These are phyloP conservation scores for Drusus annulatus DNA, from an alignment of 1,140 invertebrate species.

Conservation along the genomic window DNA sequence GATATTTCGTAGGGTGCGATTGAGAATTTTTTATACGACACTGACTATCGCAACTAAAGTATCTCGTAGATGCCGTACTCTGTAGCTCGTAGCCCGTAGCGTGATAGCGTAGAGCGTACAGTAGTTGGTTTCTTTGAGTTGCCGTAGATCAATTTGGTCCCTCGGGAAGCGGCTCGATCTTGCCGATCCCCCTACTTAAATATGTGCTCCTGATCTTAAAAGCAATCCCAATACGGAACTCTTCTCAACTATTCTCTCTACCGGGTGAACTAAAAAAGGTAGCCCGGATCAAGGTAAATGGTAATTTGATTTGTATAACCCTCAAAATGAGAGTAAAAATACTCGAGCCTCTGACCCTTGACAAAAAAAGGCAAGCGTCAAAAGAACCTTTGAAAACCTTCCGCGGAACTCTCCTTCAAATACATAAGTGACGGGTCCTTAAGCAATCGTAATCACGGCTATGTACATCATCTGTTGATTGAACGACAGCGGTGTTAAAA, in stretches of 20 bases:
- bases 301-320: conserved; percentile 8
- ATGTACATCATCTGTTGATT: no score
- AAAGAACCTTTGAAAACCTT: no score
- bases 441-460: no score
- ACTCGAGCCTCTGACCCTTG: no score
- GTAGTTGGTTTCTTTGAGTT: background rate
- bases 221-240: conserved; percentile 22
- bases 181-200: background rate
- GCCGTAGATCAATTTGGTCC: conserved; percentile 30
- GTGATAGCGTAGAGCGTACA: no score
- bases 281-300: conserved; percentile 14
- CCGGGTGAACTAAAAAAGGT: background rate
- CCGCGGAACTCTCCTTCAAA: no score
- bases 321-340: background rate
- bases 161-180: background rate
- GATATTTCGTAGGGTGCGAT: background rate
- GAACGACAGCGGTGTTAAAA: no score
- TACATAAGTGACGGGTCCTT: no score
- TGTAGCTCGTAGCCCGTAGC: no score
- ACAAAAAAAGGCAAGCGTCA: no score
- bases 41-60: conserved; percentile 6
- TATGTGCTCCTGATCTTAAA: conserved; percentile 33
- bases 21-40: background rate
- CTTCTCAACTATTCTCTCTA: background rate
- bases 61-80: background rate